These are phyloP conservation scores for Pangasius sanitwongsei DNA, from an alignment of 2,797 vertebrate genomes.

Conservation along the genomic window DNA sequence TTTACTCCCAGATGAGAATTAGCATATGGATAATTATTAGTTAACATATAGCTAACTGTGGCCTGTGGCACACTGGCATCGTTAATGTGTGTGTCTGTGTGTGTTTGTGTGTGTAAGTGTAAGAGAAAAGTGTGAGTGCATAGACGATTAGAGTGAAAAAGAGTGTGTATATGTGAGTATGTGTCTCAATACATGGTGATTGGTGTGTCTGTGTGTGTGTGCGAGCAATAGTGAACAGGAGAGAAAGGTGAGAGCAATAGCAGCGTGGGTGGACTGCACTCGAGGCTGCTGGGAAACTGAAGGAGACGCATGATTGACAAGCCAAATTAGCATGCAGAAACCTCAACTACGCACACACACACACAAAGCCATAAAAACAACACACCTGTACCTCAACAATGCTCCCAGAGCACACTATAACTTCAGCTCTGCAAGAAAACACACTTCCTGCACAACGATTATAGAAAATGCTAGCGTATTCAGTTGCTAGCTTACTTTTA, in stretches of 20 bases:
- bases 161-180: background rate
- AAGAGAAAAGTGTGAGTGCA: background rate
- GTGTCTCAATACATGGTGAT: background rate
- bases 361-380: background rate
- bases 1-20: background rate
- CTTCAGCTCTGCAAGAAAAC: background rate
- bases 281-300: conserved; percentile 54
- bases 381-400: background rate
- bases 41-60: conserved; percentile 2
- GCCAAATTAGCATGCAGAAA: conserved; percentile 64
- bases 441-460: background rate
- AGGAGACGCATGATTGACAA: conserved; percentile 71
- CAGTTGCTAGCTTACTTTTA: background rate
- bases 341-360: conserved; percentile 1
- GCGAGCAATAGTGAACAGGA: background rate
- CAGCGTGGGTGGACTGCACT: conserved; percentile 65
- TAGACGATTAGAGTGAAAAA: background rate
- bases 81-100: background rate
- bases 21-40: conserved; percentile 5
- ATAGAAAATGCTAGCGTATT: background rate
- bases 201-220: background rate
- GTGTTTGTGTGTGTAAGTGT: background rate
- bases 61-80: background rate
- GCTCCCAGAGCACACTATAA: background rate
- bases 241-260: conserved; percentile 19